Conservation (phyloP, 2,113 vertebrate genomes). For the Pipra filicauda region DNA sequence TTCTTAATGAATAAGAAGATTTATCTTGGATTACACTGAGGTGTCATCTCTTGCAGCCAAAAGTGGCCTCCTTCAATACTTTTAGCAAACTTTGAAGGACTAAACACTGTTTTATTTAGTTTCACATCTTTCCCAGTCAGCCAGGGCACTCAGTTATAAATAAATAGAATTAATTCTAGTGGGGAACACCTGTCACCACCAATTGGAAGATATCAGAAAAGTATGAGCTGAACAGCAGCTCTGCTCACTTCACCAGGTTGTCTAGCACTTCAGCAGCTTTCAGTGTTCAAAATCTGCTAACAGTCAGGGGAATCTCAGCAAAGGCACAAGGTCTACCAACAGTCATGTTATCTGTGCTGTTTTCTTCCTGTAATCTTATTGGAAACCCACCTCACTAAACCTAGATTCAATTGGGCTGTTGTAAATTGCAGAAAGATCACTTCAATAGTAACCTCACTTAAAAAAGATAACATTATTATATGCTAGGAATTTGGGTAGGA, state of each 20-base stretch:
- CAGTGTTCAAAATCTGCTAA: background rate
- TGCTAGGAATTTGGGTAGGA: background rate
- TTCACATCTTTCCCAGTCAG: background rate
- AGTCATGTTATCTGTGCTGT: background rate
- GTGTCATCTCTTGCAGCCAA: background rate
- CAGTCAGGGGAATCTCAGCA: background rate
- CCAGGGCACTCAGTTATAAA: background rate
- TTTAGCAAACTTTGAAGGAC: background rate
- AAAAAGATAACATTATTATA: background rate
- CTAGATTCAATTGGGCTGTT: background rate
- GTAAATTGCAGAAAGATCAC: background rate
- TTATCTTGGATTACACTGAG: background rate
- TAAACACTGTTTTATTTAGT: background rate
- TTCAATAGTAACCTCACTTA: background rate
- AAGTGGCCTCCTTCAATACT: background rate
- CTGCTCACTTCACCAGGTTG: background rate
- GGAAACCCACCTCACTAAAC: background rate
- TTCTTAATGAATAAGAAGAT: background rate
- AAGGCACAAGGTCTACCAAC: background rate
- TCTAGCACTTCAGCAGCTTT: slow-evolving; percentile 6
- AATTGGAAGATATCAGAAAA: background rate
- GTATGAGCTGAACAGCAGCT: background rate
- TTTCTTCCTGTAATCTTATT: background rate
- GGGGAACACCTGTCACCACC: background rate
- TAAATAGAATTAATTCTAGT: background rate